Percentiles rank a stretch among this genome's conserved stretches.
Conservation (phyloP, 2,888 invertebrate species). For the Phaedon cochleariae region DNA sequence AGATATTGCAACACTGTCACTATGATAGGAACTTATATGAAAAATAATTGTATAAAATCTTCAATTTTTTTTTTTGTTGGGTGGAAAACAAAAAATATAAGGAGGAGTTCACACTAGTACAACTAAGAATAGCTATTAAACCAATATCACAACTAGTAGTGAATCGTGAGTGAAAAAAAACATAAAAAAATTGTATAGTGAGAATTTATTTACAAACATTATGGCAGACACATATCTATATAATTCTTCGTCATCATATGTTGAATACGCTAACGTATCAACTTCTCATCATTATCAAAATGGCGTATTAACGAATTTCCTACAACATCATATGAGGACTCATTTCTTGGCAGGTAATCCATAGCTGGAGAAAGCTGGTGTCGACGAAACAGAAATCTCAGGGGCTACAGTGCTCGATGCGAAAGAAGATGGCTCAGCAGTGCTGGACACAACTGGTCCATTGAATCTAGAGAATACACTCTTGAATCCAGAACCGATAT, state of each 20-base stretch:
- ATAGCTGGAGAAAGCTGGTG: slow-evolving; percentile 8
- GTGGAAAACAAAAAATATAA: too few relatives aligned
- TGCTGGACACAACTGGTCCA: neutral
- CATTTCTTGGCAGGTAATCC: neutral
- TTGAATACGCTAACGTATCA: neutral
- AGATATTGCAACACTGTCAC: too few relatives aligned
- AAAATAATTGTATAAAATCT: too few relatives aligned
- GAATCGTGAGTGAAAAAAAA: too few relatives aligned
- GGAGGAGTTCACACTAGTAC: too few relatives aligned
- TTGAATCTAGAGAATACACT: slow-evolving; percentile 1
- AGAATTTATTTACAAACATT: neutral
- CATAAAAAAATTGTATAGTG: neutral
- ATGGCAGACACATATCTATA: neutral
- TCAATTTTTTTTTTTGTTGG: too few relatives aligned
- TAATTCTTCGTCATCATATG: neutral
- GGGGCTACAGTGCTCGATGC: slow-evolving; percentile 15
- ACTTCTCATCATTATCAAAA: neutral
- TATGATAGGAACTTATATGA: too few relatives aligned
- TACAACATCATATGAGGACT: neutral
- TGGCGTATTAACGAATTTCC: too few relatives aligned
- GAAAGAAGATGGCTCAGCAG: slow-evolving; percentile 5
- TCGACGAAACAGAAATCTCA: neutral
- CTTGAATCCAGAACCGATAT: neutral
- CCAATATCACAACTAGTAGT: too few relatives aligned
- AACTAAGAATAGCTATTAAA: too few relatives aligned